Conservation (phyloP, 2,888 invertebrate genomes). For the Pegoplata infirma region DNA sequence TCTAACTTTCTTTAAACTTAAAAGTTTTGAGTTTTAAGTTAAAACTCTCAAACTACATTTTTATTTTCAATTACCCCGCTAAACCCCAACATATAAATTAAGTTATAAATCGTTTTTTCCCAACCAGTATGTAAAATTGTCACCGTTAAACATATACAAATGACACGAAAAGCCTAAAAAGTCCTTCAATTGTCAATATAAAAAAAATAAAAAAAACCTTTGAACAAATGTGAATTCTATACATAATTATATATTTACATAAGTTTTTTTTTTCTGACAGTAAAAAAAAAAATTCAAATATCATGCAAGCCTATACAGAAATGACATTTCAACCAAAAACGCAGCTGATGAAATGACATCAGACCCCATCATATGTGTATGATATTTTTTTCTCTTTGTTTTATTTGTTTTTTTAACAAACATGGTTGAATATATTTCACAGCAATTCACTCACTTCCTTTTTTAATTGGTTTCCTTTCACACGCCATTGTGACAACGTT, state of each 20-base stretch:
- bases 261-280: no score
- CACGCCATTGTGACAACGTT: slow-evolving; percentile 63
- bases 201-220: no score
- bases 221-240: background rate
- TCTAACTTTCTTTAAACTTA: no score
- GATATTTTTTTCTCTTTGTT: background rate
- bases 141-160: slow-evolving; percentile 10
- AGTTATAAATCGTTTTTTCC: background rate
- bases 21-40: no score
- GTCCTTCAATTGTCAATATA: slow-evolving; percentile 3
- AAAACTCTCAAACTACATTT: no score
- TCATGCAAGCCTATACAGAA: slow-evolving; percentile 13
- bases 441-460: slow-evolving; percentile 46
- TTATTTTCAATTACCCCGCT: no score
- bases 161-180: slow-evolving; percentile 8
- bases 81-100: slow-evolving; percentile 28
- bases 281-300: slow-evolving; percentile 7
- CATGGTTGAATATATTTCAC: slow-evolving; percentile 33
- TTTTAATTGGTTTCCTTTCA: slow-evolving; percentile 64
- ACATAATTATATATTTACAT: background rate
- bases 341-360: slow-evolving; percentile 49
- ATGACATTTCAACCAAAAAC: slow-evolving; percentile 32
- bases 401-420: slow-evolving; percentile 28
- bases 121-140: background rate
- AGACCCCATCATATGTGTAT: slow-evolving; percentile 22